Conservation (phyloP, 2,888 invertebrate species). For the Toxonevra muliebris region DNA sequence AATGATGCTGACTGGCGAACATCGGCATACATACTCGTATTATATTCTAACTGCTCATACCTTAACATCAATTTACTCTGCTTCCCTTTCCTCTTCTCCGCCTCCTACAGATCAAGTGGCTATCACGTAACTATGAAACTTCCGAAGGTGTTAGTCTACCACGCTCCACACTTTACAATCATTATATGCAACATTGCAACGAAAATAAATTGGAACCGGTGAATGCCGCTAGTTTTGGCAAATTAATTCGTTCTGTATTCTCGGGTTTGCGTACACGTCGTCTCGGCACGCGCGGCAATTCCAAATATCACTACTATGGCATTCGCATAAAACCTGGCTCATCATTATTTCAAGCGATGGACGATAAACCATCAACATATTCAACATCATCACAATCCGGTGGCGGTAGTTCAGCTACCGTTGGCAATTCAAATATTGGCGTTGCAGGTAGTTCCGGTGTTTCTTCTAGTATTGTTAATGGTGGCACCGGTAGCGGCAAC, state of each 20-base stretch:
- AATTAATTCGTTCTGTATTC: slow-evolving; percentile 97
- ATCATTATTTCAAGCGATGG: slow-evolving; percentile 70
- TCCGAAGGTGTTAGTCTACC: slow-evolving; percentile 93
- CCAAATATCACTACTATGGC: slow-evolving; percentile 99
- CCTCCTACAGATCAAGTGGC: slow-evolving; percentile 82
- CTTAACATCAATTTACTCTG: neutral
- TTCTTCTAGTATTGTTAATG: slow-evolving; percentile 30
- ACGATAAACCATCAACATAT: slow-evolving; percentile 62
- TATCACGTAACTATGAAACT: slow-evolving; percentile 97
- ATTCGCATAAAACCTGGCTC: slow-evolving; percentile 94
- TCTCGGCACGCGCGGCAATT: slow-evolving; percentile 96
- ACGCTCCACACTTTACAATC: slow-evolving; percentile 94
- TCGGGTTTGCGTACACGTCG: slow-evolving; percentile 93
- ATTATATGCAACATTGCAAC: slow-evolving; percentile 95
- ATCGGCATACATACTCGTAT: neutral
- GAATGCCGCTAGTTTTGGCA: slow-evolving; percentile 99
- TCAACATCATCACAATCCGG: slow-evolving; percentile 21
- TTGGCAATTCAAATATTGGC: slow-evolving; percentile 21
- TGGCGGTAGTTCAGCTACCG: slow-evolving; percentile 26
- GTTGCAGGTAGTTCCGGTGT: slow-evolving; percentile 33
- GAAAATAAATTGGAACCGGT: slow-evolving; percentile 96
- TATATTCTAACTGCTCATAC: neutral
- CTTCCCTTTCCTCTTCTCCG: slow-evolving; percentile 12
- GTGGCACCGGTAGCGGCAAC: slow-evolving; percentile 34
- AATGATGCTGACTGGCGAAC: neutral